Conservation (phyloP, 2,113 vertebrate species). For the Varanus salvator region DNA sequence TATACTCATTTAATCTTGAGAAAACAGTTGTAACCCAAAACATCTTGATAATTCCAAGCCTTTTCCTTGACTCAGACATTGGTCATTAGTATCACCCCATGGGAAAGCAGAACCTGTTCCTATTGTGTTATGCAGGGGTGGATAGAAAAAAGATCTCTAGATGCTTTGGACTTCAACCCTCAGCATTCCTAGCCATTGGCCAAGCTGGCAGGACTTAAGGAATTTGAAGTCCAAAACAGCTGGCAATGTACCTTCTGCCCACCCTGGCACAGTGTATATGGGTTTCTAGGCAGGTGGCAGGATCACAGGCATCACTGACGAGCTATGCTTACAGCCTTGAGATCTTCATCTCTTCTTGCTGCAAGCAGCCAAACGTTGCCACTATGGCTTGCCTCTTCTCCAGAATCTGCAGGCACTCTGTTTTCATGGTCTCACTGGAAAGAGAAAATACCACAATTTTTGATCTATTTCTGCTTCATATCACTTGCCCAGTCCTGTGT, state of each 20-base stretch:
- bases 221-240: no score
- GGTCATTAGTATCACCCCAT: neutral
- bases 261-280: no score
- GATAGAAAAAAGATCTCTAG: no score
- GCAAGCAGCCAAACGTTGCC: conserved; percentile 77
- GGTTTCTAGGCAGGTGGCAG: neutral
- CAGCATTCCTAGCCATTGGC: no score
- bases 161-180: no score
- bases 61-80: no score
- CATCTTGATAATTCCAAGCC: neutral
- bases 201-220: no score
- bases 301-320: accelerated
- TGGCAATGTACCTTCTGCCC: neutral
- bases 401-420: conserved; percentile 73
- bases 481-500: accelerated
- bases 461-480: accelerated
- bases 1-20: neutral
- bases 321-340: conserved; percentile 76
- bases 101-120: neutral
- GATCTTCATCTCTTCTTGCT: conserved; percentile 71
- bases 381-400: conserved; percentile 79
- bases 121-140: no score
- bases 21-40: neutral
- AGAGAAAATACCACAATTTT: neutral
- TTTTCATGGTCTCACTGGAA: conserved; percentile 78